These are phyloP conservation scores for Cantharis rufa DNA, from an alignment of 2,888 invertebrate genomes.

Conservation along the genomic window DNA sequence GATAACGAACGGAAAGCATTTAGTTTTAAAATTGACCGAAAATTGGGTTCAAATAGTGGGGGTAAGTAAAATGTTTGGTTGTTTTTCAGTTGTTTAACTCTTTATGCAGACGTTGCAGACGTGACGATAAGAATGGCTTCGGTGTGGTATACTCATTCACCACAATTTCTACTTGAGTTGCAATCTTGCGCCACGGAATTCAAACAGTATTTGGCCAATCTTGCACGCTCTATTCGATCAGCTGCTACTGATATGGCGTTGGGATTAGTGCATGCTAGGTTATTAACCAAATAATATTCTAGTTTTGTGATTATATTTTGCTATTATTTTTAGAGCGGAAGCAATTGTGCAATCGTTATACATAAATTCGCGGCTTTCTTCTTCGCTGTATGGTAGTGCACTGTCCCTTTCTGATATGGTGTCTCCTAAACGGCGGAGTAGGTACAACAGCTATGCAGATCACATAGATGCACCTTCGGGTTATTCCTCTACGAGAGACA, in stretches of 20 bases:
- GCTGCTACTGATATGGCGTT: conserved; percentile 95
- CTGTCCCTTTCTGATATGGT: conserved; percentile 51
- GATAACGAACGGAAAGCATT: conserved; percentile 56
- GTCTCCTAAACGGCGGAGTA: conserved; percentile 58
- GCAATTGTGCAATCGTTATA: conserved; percentile 63
- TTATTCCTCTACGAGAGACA: conserved; percentile 50
- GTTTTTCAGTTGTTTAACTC: neutral
- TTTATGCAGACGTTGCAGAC: conserved; percentile 44
- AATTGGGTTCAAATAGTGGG: conserved; percentile 29
- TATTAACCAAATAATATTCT: conserved; percentile 4
- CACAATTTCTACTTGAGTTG: conserved; percentile 81
- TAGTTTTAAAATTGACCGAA: conserved; percentile 58
- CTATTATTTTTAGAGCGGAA: conserved; percentile 55
- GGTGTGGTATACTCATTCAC: conserved; percentile 92
- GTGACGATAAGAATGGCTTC: conserved; percentile 75
- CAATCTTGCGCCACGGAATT: conserved; percentile 89
- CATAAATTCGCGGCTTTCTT: conserved; percentile 61
- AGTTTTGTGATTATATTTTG: neutral
- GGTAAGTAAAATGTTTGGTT: neutral
- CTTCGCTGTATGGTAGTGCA: conserved; percentile 51
- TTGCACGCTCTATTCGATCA: conserved; percentile 83
- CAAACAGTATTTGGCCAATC: conserved; percentile 82
- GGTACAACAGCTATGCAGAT: conserved; percentile 50
- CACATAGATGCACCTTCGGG: conserved; percentile 40
- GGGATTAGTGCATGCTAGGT: conserved; percentile 78